Percentiles rank a stretch among this genome's conserved stretches.
Evolutionary conservation across 1,140 invertebrate genomes (phyloP).

Genomic region (Pseudoatta argentina): DNA sequence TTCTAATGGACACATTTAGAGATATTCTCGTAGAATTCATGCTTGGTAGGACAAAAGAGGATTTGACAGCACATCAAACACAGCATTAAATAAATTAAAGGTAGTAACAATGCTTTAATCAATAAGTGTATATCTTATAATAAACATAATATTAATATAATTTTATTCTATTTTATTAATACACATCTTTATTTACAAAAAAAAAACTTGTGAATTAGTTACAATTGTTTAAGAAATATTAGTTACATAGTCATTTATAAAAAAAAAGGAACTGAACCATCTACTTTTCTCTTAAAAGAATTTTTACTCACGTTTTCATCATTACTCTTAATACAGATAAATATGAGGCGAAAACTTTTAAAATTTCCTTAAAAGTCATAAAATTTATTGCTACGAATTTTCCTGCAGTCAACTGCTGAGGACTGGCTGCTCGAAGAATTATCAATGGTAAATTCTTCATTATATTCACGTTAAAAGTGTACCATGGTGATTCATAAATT

Average conservation of each 20-base stretch:
- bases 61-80: too few species aligned
- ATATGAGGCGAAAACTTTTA: constrained; percentile 63
- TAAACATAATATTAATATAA: background rate
- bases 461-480: constrained; percentile 5
- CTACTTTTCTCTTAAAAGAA: background rate
- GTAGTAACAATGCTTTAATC: too few species aligned
- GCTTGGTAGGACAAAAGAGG: too few species aligned
- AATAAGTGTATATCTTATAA: background rate
- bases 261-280: background rate
- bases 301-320: constrained; percentile 39
- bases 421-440: constrained; percentile 29
- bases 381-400: constrained; percentile 64
- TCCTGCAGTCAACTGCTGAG: constrained; percentile 44
- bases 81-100: too few species aligned
- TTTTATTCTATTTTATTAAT: background rate
- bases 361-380: constrained; percentile 63
- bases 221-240: background rate
- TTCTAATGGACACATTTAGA: too few species aligned
- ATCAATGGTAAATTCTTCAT: constrained; percentile 36
- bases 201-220: background rate
- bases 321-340: constrained; percentile 63
- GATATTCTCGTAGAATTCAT: too few species aligned
- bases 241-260: background rate
- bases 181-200: constrained; percentile 8
- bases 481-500: constrained; percentile 51